These are phyloP conservation scores for Neoseiulus cucumeris DNA, from an alignment of 1,140 invertebrate genomes.

Conservation along the genomic window DNA sequence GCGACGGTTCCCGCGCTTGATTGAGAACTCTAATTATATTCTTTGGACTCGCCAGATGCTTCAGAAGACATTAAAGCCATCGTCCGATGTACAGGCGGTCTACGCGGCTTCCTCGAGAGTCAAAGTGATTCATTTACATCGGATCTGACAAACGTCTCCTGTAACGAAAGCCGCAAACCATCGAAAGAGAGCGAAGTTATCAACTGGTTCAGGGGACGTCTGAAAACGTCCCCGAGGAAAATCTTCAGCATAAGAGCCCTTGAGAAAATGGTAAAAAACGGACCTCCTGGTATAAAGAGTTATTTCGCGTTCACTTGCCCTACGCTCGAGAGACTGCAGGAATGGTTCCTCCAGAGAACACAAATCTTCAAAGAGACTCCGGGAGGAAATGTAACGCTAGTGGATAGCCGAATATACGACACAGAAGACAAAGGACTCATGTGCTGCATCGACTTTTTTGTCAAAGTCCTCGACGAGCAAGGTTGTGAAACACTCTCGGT, in stretches of 20 bases:
- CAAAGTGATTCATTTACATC: neutral
- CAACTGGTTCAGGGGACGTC: neutral
- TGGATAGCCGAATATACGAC: neutral
- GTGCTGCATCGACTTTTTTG: neutral
- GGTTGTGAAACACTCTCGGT: neutral
- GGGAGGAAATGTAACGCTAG: neutral
- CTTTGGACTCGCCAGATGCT: neutral
- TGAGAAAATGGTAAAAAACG: neutral
- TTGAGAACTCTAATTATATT: too few species aligned
- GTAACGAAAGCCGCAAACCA: neutral
- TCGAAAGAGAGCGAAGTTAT: constrained; percentile 2
- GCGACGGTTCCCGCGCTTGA: too few species aligned
- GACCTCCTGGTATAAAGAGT: neutral
- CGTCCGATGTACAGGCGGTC: neutral
- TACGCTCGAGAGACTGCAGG: neutral
- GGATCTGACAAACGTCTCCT: neutral
- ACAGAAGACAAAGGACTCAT: neutral
- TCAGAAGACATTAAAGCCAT: constrained; percentile 5
- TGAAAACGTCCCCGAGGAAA: neutral
- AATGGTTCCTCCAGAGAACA: constrained; percentile 1
- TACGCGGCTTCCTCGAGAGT: neutral
- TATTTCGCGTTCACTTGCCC: neutral
- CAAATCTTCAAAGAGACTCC: constrained; percentile 8
- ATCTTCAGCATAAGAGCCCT: neutral
- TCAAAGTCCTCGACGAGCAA: neutral